Percentiles rank a stretch among this genome's conserved stretches.
phyloP scores from a whole-genome alignment of 2,113 vertebrate genomes.

The Aptenodytes patagonicus region DNA sequence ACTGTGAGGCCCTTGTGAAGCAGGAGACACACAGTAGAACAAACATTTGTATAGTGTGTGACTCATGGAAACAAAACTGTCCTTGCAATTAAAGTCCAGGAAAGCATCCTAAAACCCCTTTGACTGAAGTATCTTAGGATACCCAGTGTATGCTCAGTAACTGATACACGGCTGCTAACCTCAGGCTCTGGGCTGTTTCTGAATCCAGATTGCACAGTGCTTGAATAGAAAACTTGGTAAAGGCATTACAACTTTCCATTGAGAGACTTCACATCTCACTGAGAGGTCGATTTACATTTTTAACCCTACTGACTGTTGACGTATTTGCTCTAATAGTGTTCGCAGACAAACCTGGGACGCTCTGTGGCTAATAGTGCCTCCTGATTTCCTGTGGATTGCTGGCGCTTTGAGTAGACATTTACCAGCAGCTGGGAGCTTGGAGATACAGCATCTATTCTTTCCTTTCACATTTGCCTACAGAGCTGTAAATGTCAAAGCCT shows the following conservation, averaged over 20 bases:
- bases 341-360: neutral
- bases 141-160: neutral
- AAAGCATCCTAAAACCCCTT: conserved; percentile 3
- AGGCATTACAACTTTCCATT: neutral
- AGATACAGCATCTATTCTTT: conserved; percentile 44
- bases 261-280: conserved; percentile 9
- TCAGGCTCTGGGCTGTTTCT: neutral
- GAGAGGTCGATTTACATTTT: conserved; percentile 31
- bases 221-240: neutral
- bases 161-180: neutral
- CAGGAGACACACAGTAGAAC: neutral
- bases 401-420: neutral
- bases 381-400: neutral
- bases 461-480: conserved; percentile 48
- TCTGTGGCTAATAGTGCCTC: neutral
- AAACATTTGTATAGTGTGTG: conserved; percentile 8
- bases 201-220: neutral
- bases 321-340: neutral
- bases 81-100: neutral
- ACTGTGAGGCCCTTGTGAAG: neutral
- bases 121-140: neutral
- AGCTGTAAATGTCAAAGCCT: conserved; percentile 59
- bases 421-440: conserved; percentile 41
- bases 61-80: neutral
- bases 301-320: neutral